These are phyloP conservation scores for Bombus difficillimus DNA, from an alignment of 1,140 invertebrate genomes.

Conservation along the genomic window DNA sequence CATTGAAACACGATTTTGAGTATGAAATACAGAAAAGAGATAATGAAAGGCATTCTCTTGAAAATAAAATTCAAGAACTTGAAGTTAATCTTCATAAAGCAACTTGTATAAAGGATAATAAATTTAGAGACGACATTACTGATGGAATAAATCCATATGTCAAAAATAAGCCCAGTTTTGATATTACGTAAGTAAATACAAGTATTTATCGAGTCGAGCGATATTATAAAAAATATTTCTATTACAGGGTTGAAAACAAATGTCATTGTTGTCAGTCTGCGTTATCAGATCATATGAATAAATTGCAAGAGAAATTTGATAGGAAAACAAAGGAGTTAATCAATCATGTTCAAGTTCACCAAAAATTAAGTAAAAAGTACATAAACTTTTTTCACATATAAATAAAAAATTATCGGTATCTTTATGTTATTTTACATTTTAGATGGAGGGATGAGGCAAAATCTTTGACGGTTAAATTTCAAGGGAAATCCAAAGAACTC, in stretches of 20 bases:
- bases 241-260: constrained; percentile 54
- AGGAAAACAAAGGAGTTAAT: constrained; percentile 78
- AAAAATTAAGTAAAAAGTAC: constrained; percentile 80
- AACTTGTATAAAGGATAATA: constrained; percentile 36
- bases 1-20: constrained; percentile 74
- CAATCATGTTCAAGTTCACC: constrained; percentile 79
- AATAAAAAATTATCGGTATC: background rate
- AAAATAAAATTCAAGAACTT: constrained; percentile 73
- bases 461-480: constrained; percentile 85
- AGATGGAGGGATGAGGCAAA: constrained; percentile 86
- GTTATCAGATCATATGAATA: constrained; percentile 69
- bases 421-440: constrained; percentile 14
- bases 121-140: background rate
- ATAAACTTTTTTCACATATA: constrained; percentile 27
- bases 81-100: constrained; percentile 71
- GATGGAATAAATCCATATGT: constrained; percentile 14
- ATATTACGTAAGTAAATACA: constrained; percentile 50
- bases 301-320: constrained; percentile 77
- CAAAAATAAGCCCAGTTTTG: constrained; percentile 41
- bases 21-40: constrained; percentile 75
- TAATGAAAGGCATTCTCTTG: constrained; percentile 70
- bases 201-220: background rate
- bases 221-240: constrained; percentile 14
- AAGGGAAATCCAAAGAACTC: constrained; percentile 83
- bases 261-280: constrained; percentile 45